Evolutionary conservation across 2,113 vertebrate genomes (phyloP).

Genomic region (Propithecus coquereli): DNA sequence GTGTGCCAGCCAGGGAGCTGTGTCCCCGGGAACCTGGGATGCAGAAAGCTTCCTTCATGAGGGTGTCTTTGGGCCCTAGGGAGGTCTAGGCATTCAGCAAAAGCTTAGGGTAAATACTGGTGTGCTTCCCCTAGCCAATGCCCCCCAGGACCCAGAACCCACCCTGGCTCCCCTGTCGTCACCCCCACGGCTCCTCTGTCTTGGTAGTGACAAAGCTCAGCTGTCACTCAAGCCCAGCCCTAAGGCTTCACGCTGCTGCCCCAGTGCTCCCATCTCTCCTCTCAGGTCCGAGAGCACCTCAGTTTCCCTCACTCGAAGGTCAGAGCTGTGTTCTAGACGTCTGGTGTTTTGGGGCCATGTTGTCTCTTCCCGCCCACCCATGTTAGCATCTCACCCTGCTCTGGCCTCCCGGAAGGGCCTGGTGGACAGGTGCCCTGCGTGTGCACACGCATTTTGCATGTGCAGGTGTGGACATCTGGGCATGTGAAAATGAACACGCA

Average conservation of each 20-base stretch:
- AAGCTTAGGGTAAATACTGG: not conserved
- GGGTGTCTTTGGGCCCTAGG: not conserved
- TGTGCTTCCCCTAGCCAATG: not conserved
- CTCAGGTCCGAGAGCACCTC: not conserved
- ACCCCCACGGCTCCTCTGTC: not conserved
- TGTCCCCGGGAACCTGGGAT: not conserved
- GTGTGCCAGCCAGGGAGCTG: not conserved
- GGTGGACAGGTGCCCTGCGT: not conserved
- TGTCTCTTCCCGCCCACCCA: not conserved
- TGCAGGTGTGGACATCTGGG: not conserved
- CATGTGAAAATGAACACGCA: not conserved
- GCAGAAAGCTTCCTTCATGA: not conserved
- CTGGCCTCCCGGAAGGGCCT: not conserved
- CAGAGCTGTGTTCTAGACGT: not conserved
- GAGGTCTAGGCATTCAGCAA: not conserved
- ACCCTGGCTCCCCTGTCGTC: not conserved
- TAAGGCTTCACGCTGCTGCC: not conserved
- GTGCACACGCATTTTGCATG: not conserved
- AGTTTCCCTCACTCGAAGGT: not conserved
- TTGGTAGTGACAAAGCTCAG: not conserved
- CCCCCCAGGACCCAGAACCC: not conserved
- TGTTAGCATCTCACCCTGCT: not conserved
- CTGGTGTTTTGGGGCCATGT: not conserved
- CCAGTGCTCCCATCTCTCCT: not conserved
- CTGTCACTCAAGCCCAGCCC: not conserved